A percentile compares a stretch with the other conserved stretches of the same genome.
Evolutionary conservation across 2,797 vertebrate species (phyloP).

Genomic region (Amniataba percoides): DNA sequence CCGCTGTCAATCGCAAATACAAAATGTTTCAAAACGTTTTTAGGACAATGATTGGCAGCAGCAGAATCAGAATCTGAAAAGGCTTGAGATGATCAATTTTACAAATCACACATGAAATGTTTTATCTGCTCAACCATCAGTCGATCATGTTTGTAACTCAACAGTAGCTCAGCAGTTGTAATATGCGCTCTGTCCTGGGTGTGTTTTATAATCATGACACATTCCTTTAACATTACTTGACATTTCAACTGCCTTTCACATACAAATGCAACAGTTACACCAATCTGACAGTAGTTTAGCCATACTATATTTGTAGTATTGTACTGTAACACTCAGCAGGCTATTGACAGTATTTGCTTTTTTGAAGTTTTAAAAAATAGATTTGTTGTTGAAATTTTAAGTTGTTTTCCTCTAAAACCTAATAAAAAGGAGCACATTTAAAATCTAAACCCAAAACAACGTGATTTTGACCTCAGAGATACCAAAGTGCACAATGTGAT

Average conservation of each 20-base stretch:
- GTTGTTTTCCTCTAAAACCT: not conserved
- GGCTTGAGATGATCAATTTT: no score
- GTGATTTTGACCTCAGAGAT: slow-evolving; percentile 5
- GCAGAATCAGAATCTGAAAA: not conserved
- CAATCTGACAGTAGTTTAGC: not conserved
- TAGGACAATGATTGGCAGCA: not conserved
- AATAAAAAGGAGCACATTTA: not conserved
- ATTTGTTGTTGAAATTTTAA: not conserved
- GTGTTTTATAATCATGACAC: not conserved
- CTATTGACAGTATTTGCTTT: not conserved
- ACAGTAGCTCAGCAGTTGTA: not conserved
- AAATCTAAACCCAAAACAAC: slow-evolving; percentile 3
- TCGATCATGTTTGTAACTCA: not conserved
- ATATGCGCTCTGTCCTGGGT: not conserved
- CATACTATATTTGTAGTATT: not conserved
- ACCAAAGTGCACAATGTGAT: slow-evolving; percentile 44
- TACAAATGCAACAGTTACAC: not conserved
- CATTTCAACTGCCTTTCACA: not conserved
- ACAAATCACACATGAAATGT: no score
- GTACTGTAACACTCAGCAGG: not conserved
- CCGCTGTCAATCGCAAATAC: not conserved
- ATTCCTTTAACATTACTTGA: not conserved
- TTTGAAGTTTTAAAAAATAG: not conserved
- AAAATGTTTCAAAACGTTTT: not conserved
- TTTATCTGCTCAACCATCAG: not conserved